Evolutionary conservation across 2,113 vertebrate genomes (phyloP).

Genomic region (Macquaria australasica): DNA sequence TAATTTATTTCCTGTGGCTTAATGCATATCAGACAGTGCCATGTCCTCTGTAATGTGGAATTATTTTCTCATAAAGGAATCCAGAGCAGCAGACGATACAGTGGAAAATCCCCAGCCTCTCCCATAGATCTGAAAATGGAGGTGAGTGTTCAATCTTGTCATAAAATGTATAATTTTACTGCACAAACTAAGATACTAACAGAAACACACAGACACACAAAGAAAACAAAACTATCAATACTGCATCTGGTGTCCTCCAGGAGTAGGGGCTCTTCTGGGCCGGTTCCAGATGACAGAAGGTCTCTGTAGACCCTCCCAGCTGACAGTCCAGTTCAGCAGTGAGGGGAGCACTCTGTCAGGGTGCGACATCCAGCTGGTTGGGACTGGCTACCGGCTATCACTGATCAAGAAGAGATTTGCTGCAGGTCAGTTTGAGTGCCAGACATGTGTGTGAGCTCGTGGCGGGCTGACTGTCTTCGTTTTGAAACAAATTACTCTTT

Average conservation of each 20-base stretch:
- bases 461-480: too few relatives aligned
- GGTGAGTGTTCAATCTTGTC: slow-evolving; percentile 80
- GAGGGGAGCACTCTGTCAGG: slow-evolving; percentile 97
- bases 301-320: slow-evolving; percentile 91
- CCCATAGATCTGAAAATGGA: slow-evolving; percentile 98
- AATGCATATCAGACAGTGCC: not conserved
- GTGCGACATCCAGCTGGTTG: slow-evolving; percentile 95
- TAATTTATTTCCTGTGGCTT: not conserved
- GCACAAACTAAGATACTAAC: not conserved
- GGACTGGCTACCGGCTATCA: slow-evolving; percentile 95
- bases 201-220: not conserved
- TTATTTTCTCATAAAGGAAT: slow-evolving; percentile 85
- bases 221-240: not conserved
- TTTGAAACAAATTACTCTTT: not conserved
- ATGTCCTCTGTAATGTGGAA: slow-evolving; percentile 5
- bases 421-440: slow-evolving; percentile 86
- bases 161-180: not conserved
- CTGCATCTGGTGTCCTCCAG: slow-evolving; percentile 73
- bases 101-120: slow-evolving; percentile 98
- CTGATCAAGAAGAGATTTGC: slow-evolving; percentile 98
- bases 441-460: not conserved
- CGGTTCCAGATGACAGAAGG: slow-evolving; percentile 94
- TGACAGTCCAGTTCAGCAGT: slow-evolving; percentile 96
- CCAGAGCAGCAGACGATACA: slow-evolving; percentile 95
- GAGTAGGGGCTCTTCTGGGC: slow-evolving; percentile 94